Evolutionary conservation across 53 echinoderm and acorn worm genomes (phyloP), one percentile per base, ranked within the genome.

Genomic region (Glandiceps talaboti): DNA sequence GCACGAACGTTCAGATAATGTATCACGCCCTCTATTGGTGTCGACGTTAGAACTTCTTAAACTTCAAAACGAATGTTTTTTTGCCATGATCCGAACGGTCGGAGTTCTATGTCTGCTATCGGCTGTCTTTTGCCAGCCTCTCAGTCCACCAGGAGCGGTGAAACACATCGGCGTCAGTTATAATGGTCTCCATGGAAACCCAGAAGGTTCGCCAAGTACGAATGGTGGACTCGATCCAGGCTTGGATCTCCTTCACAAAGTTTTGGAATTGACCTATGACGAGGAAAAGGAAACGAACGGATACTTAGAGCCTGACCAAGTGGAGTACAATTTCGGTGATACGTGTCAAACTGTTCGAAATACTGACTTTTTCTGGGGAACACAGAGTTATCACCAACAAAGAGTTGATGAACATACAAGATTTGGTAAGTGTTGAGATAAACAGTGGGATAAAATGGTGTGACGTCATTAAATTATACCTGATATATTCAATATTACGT

Each of bases 231-330:
- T 78, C 0, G 79, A 78, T 32, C 79, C 79, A 0, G 79, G 79
- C 1, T n/a, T 78, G 14, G 26, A 32, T 25, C 32, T 78, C 27
- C 30, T 32, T 0, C 31, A 32, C 1, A 1, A 32, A 1, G 32
- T 78, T 32, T 78, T 78, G 31, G 79, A 78, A 32, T 78, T 78
- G 26, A 78, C 32, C 27, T 78, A 78, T 26, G 79, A 78, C 1
- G 79, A 78, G 1, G 79, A 32, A 27, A 78, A 78, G 32, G 32
- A 32, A 12, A 31, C 31, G 0, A 32, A 31, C 6, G 32, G 31
- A 6, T 31, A 32, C 26, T 25, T 78, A 31, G 31, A 31, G 1
- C 79, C 79, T 14, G 79, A 78, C 32, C 32, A 78, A 31, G 79
- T 78, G 14, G 32, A 32, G 6, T 78, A 26, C 32, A 78, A 27